These are phyloP conservation scores for Peromyscus melanophrys DNA, from an alignment of 2,797 vertebrate species.

Conservation along the genomic window DNA sequence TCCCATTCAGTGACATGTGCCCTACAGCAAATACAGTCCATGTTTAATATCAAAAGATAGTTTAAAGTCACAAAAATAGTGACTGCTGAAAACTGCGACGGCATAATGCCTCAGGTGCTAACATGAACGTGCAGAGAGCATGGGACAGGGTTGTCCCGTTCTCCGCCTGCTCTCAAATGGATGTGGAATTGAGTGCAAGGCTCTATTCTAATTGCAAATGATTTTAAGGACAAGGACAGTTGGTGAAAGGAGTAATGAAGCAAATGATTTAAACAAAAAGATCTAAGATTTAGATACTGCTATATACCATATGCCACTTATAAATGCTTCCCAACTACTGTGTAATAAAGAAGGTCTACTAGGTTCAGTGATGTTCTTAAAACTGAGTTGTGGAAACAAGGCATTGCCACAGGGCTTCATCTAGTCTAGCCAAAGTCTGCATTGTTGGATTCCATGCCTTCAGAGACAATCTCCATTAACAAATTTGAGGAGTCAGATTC, in stretches of 20 bases:
- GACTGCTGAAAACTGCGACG: slow-evolving; percentile 13
- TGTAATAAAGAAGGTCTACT: slow-evolving; percentile 19
- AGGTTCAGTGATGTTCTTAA: not conserved
- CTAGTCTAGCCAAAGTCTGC: not conserved
- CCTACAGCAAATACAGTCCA: slow-evolving; percentile 66
- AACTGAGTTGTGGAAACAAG: slow-evolving; percentile 6
- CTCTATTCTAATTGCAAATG: slow-evolving; percentile 68
- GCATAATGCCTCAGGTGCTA: slow-evolving; percentile 46
- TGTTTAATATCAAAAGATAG: slow-evolving; percentile 82
- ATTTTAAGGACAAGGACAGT: slow-evolving; percentile 75
- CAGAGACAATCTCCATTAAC: not conserved
- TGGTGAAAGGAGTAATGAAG: slow-evolving; percentile 70
- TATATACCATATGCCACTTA: slow-evolving; percentile 42
- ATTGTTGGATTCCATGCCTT: not conserved
- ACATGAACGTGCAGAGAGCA: slow-evolving; percentile 64
- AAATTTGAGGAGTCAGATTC: not conserved
- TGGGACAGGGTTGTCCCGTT: slow-evolving; percentile 38
- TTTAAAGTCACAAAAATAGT: slow-evolving; percentile 58
- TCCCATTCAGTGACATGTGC: slow-evolving; percentile 74
- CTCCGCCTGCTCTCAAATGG: not conserved
- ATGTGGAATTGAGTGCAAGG: slow-evolving; percentile 21
- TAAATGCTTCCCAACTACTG: slow-evolving; percentile 65
- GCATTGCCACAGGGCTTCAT: not conserved
- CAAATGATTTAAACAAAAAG: slow-evolving; percentile 47
- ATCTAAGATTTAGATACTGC: slow-evolving; percentile 60